Conservation (phyloP, 2,797 vertebrate species). For the Lepus oiostolus region DNA sequence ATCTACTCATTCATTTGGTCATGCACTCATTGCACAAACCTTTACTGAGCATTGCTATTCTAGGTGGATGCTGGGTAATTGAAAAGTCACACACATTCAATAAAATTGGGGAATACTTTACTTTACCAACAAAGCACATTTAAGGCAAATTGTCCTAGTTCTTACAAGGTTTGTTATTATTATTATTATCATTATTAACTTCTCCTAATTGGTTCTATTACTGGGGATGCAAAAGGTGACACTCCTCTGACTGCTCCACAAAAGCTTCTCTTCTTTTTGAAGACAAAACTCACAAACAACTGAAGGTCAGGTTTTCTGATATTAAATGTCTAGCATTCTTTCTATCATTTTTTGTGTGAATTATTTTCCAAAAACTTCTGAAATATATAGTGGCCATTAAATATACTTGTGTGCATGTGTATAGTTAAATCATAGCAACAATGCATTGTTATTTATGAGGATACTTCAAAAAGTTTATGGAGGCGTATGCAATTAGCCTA, state of each 20-base stretch:
- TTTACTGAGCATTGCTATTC: not conserved
- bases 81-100: not conserved
- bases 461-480: too few relatives aligned
- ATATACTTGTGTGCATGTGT: not conserved
- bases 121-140: not conserved
- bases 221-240: not conserved
- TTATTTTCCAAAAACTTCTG: not conserved
- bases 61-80: not conserved
- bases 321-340: not conserved
- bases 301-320: not conserved
- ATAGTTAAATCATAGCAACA: not conserved
- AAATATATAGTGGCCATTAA: slow-evolving; percentile 5
- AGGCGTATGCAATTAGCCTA: too few relatives aligned
- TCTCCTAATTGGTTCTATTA: not conserved
- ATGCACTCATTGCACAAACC: not conserved
- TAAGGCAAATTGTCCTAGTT: not conserved
- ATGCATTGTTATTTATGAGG: not conserved
- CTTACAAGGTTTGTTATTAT: not conserved
- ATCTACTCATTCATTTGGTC: not conserved
- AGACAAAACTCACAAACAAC: not conserved
- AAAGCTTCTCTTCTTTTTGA: not conserved
- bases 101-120: not conserved
- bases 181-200: not conserved
- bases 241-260: not conserved
- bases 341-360: not conserved